Conservation (phyloP, 2,888 invertebrate genomes). For the Hydroisotoma schaefferi region DNA sequence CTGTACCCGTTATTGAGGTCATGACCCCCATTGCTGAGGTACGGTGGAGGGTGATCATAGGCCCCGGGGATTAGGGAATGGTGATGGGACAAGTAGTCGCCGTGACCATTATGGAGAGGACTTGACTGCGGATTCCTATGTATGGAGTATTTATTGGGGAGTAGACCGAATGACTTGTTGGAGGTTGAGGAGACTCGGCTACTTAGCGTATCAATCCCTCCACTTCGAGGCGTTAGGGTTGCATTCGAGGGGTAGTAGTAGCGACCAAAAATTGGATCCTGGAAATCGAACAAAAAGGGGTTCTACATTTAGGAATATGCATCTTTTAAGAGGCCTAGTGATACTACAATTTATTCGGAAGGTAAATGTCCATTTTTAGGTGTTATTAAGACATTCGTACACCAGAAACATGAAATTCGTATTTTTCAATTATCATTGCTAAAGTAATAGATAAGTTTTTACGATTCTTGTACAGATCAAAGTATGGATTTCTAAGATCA, state of each 20-base stretch:
- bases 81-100: constrained; percentile 5
- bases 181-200: constrained; percentile 25
- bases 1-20: neutral
- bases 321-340: no score
- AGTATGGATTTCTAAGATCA: no score
- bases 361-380: no score
- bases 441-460: no score
- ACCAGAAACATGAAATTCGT: no score
- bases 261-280: constrained; percentile 28
- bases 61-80: constrained; percentile 16
- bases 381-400: no score
- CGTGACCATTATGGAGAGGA: neutral
- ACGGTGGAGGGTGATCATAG: constrained; percentile 14
- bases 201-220: constrained; percentile 12
- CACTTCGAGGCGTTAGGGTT: constrained; percentile 12
- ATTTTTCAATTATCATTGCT: no score
- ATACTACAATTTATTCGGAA: no score
- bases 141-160: constrained; percentile 34
- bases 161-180: constrained; percentile 19
- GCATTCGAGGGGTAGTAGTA: constrained; percentile 21
- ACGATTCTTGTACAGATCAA: no score
- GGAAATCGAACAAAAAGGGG: neutral
- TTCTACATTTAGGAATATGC: no score
- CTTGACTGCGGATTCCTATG: constrained; percentile 6
- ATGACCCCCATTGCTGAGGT: no score